A percentile compares a stretch with the other conserved stretches of the same genome.
Evolutionary conservation across 2,888 invertebrate species (phyloP).

Genomic region (Parasteatoda lunata): DNA sequence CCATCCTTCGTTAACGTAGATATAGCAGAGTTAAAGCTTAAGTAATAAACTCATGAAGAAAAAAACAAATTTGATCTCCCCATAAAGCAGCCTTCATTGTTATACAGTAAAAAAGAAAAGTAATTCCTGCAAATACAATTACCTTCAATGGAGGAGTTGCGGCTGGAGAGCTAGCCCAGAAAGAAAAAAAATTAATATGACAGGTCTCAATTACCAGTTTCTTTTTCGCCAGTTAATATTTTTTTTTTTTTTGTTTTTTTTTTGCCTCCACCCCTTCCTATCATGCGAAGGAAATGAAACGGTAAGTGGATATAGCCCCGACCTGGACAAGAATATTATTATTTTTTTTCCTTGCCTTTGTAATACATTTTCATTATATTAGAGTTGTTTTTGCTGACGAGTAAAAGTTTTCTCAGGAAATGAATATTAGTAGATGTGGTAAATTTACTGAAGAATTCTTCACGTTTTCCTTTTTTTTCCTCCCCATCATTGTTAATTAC

Average conservation of each 20-base stretch:
- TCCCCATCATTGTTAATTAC: too few relatives aligned
- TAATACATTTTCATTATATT: slow-evolving; percentile 32
- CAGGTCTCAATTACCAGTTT: slow-evolving; percentile 56
- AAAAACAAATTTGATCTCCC: neutral
- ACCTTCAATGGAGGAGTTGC: slow-evolving; percentile 6
- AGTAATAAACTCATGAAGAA: slow-evolving; percentile 49
- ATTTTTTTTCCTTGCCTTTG: neutral
- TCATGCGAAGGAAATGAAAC: slow-evolving; percentile 49
- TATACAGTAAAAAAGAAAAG: slow-evolving; percentile 34
- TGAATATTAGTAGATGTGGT: neutral
- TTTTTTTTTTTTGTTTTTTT: slow-evolving; percentile 28
- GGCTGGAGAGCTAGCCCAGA: neutral
- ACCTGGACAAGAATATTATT: slow-evolving; percentile 6
- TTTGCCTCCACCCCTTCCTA: slow-evolving; percentile 19
- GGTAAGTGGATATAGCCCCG: slow-evolving; percentile 24
- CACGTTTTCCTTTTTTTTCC: slow-evolving; percentile 5
- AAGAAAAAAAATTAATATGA: slow-evolving; percentile 58
- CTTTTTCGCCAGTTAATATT: neutral
- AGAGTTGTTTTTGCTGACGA: slow-evolving; percentile 3
- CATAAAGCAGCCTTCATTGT: slow-evolving; percentile 47
- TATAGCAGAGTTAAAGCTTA: slow-evolving; percentile 15
- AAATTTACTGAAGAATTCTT: too few relatives aligned
- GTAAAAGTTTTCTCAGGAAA: slow-evolving; percentile 26
- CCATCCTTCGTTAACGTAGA: slow-evolving; percentile 40
- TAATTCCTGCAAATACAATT: slow-evolving; percentile 41